Conservation (phyloP, 2,797 vertebrate species). For the Tokudaia tokunoshimensis region DNA sequence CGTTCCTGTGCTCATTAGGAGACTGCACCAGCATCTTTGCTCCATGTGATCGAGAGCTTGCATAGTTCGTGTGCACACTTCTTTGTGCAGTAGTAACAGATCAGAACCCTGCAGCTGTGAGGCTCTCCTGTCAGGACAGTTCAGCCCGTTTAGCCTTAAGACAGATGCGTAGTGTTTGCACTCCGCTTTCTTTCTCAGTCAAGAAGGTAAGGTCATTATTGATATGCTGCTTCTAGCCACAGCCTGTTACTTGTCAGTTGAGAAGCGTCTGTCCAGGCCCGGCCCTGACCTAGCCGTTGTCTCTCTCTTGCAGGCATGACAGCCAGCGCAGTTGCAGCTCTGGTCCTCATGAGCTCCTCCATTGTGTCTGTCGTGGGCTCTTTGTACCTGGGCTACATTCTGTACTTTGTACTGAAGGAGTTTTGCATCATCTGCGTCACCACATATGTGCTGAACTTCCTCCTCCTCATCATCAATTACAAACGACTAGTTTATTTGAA, state of each 20-base stretch:
- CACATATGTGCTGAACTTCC: constrained; percentile 99
- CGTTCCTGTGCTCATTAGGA: neutral
- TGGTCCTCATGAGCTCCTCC: constrained; percentile 99
- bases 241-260: neutral
- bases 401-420: constrained; percentile 99
- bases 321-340: constrained; percentile 97
- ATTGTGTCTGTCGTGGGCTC: constrained; percentile 98
- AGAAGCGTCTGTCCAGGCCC: neutral
- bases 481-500: constrained; percentile 99
- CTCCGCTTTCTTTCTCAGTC: neutral
- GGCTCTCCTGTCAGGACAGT: neutral
- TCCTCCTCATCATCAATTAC: constrained; percentile 99
- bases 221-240: neutral
- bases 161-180: neutral
- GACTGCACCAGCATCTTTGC: neutral
- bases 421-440: constrained; percentile 97
- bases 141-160: neutral
- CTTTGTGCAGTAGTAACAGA: neutral
- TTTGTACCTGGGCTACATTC: constrained; percentile 98
- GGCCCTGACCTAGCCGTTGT: neutral
- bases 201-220: neutral
- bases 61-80: neutral
- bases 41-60: neutral
- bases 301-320: constrained; percentile 92
- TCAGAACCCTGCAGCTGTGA: neutral